Conservation (phyloP, 2,797 vertebrate genomes). For the Cryptoprocta ferox region DNA sequence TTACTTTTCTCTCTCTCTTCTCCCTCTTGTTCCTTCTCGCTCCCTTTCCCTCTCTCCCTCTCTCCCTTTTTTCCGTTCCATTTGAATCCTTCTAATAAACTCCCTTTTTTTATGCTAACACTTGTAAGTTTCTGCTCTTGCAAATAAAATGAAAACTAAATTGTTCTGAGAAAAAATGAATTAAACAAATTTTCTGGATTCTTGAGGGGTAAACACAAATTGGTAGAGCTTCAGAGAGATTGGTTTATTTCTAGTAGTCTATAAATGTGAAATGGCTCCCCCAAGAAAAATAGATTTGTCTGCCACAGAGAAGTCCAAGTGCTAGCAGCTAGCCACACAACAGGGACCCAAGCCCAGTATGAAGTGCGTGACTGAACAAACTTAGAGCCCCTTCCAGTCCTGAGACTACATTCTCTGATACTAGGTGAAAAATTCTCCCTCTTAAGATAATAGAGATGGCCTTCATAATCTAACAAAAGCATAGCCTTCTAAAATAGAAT, state of each 20-base stretch:
- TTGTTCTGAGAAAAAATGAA: background rate
- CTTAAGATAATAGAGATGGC: background rate
- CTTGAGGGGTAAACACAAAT: background rate
- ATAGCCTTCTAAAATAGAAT: background rate
- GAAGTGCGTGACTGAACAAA: background rate
- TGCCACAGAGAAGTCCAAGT: background rate
- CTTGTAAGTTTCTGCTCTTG: background rate
- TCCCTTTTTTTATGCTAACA: background rate
- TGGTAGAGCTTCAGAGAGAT: background rate
- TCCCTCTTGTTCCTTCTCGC: background rate
- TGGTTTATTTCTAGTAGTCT: background rate
- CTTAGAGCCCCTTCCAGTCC: background rate
- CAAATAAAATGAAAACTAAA: background rate
- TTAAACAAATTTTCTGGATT: background rate
- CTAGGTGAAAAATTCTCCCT: background rate
- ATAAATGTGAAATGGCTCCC: background rate
- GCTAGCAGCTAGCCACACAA: background rate
- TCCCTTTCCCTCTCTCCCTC: no score
- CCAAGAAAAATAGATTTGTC: background rate
- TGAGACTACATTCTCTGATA: background rate
- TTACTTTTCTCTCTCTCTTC: background rate
- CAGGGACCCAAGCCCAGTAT: background rate
- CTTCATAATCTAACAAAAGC: slow-evolving; percentile 36
- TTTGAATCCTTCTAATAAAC: background rate
- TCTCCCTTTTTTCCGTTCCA: background rate